Conservation (phyloP, 2,797 vertebrate species). For the Sebastes vulpes region DNA sequence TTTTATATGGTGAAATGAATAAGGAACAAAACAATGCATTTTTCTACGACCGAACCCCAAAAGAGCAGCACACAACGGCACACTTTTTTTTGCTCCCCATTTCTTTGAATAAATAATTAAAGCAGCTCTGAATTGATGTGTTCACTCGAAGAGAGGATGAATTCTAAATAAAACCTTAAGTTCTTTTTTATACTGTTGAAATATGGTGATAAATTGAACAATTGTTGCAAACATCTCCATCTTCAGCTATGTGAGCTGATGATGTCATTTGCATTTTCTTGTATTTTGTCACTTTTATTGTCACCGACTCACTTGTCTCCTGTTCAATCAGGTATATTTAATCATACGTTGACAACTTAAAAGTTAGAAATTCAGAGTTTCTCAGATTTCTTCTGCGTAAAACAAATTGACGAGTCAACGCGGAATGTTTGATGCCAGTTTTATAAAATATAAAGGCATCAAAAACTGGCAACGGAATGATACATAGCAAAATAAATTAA, state of each 20-base stretch:
- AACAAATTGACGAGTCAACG: neutral
- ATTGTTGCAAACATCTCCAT: neutral
- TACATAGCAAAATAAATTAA: conserved; percentile 48
- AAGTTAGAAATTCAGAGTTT: neutral
- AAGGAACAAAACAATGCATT: neutral
- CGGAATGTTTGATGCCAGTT: neutral
- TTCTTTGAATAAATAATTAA: conserved; percentile 64
- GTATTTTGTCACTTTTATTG: neutral
- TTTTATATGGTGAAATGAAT: conserved; percentile 5
- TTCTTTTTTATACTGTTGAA: conserved; percentile 15
- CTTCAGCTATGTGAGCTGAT: neutral
- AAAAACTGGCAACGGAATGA: conserved; percentile 21
- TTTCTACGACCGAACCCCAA: neutral
- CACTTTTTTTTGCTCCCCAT: conserved; percentile 1
- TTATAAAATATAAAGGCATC: conserved; percentile 29
- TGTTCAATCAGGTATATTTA: neutral
- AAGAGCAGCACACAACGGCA: conserved; percentile 13
- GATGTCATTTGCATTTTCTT: neutral
- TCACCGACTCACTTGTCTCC: neutral
- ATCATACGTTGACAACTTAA: neutral
- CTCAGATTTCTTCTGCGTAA: neutral
- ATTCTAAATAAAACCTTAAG: conserved; percentile 19
- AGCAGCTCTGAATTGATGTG: conserved; percentile 16
- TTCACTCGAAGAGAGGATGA: conserved; percentile 17
- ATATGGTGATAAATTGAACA: conserved; percentile 14